These are phyloP conservation scores for Avahi laniger DNA, from an alignment of 2,797 vertebrate species.

Conservation along the genomic window DNA sequence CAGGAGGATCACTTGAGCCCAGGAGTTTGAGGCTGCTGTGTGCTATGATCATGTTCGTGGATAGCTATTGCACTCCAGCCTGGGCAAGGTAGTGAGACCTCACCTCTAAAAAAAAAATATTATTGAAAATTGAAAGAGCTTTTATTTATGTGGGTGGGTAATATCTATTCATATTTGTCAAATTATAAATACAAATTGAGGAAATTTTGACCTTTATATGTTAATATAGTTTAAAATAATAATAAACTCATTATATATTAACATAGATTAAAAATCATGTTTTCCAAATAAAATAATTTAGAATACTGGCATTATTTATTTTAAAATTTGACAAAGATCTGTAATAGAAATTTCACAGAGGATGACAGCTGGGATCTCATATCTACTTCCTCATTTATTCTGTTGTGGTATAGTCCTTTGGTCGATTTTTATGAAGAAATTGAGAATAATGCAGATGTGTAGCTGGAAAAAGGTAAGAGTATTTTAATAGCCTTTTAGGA, in stretches of 20 bases:
- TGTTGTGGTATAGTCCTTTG: background rate
- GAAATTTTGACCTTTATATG: background rate
- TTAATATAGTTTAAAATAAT: background rate
- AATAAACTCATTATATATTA: background rate
- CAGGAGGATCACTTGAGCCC: background rate
- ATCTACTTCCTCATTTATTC: background rate
- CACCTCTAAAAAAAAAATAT: background rate
- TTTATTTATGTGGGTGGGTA: background rate
- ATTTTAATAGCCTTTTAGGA: background rate
- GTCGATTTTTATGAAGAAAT: background rate
- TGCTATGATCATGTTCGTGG: background rate
- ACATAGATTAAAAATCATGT: background rate
- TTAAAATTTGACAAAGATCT: background rate
- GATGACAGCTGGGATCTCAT: background rate
- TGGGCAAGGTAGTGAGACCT: background rate
- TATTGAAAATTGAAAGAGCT: background rate
- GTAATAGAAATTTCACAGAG: background rate
- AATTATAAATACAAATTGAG: background rate
- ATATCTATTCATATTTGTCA: background rate
- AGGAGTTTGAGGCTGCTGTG: background rate
- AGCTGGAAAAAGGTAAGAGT: background rate
- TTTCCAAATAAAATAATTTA: background rate
- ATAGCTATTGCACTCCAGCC: background rate
- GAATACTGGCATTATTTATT: background rate
- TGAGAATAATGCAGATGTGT: background rate